phyloP scores from a whole-genome alignment of 2,113 vertebrate species.

The Sceloporus tristichus region DNA sequence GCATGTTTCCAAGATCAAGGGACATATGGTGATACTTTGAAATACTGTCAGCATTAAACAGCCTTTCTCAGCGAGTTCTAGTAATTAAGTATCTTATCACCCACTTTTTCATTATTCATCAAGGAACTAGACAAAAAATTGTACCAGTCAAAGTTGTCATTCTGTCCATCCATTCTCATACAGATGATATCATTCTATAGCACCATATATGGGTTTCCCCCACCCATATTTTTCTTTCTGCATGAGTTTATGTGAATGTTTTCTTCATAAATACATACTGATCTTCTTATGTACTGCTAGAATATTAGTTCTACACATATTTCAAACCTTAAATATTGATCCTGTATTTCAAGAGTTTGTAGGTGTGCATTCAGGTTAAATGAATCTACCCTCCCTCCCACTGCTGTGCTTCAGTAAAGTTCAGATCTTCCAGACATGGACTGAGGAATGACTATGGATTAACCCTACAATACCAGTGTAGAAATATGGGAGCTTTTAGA shows the following conservation, averaged over 20 bases:
- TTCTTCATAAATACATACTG: neutral
- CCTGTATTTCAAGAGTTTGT: constrained; percentile 1
- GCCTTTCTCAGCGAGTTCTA: neutral
- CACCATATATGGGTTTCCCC: neutral
- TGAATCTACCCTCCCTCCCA: neutral
- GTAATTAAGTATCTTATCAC: constrained; percentile 10
- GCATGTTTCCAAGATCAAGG: neutral
- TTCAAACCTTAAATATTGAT: neutral
- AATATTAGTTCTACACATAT: neutral
- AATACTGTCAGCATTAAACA: constrained; percentile 1
- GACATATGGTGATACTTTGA: neutral
- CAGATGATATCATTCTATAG: neutral
- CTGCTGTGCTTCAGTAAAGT: accelerated
- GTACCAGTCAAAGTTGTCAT: neutral
- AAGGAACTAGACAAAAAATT: constrained; percentile 3
- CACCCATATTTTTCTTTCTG: neutral
- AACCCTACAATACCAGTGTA: neutral
- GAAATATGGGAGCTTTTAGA: neutral
- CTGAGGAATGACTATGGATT: neutral
- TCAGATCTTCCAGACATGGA: neutral
- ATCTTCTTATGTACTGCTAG: neutral
- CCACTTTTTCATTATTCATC: constrained; percentile 17
- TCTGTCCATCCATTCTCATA: neutral
- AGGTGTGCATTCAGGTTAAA: neutral
- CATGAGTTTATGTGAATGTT: neutral